Evolutionary conservation across 2,888 invertebrate genomes (phyloP).

Genomic region (Protula sp.): DNA sequence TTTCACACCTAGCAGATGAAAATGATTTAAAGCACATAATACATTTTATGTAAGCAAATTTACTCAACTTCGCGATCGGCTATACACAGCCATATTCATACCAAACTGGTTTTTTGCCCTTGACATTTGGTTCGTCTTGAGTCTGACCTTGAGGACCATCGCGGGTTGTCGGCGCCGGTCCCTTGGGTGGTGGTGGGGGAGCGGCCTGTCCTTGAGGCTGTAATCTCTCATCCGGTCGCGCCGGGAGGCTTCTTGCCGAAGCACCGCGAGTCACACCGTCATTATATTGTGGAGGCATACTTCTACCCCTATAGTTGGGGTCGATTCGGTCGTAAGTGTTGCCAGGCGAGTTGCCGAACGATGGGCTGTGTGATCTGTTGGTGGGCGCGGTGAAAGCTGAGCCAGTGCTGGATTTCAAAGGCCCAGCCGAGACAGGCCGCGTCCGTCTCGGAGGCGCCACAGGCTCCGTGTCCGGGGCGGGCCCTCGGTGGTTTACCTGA

Average conservation of each 20-base stretch:
- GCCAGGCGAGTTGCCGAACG: background rate
- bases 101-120: no score
- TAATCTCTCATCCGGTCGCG: background rate
- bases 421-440: conserved; percentile 11
- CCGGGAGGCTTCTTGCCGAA: background rate
- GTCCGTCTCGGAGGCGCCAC: conserved; percentile 15
- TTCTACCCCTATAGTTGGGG: background rate
- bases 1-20: no score
- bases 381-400: conserved; percentile 4
- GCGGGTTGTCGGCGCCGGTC: no score
- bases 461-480: conserved; percentile 3
- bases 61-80: no score
- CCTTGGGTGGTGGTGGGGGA: background rate
- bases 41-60: no score
- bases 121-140: no score
- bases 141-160: no score
- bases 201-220: background rate
- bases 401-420: background rate
- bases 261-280: background rate
- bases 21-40: no score
- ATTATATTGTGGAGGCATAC: background rate
- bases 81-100: no score
- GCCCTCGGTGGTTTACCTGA: background rate
- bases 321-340: background rate
- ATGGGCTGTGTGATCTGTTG: background rate